phyloP scores from a whole-genome alignment of 2,113 vertebrate genomes.

The Peromyscus polionotus region DNA sequence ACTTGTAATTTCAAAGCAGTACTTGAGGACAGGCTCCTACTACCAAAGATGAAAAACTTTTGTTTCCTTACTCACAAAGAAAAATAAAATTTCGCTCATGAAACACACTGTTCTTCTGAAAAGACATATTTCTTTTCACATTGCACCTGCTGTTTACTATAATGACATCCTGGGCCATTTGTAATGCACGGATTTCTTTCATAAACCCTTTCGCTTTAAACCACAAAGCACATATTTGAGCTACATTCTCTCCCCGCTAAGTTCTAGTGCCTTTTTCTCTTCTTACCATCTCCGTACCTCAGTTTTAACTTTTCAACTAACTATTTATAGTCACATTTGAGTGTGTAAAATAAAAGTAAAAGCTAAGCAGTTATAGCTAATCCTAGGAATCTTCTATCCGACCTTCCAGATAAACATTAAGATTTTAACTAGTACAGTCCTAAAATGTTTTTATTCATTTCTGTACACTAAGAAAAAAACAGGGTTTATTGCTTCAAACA shows the following conservation, averaged over 20 bases:
- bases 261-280: not conserved
- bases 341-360: conserved; percentile 45
- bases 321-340: not conserved
- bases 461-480: not conserved
- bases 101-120: not conserved
- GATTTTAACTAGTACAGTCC: conserved; percentile 1
- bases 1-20: conserved; percentile 12
- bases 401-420: not conserved
- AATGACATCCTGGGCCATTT: not conserved
- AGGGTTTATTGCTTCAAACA: not conserved
- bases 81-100: not conserved
- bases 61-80: not conserved
- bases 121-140: not conserved
- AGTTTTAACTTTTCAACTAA: conserved; percentile 44
- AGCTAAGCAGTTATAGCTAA: not conserved
- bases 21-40: not conserved
- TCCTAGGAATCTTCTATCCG: not conserved
- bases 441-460: conserved; percentile 42
- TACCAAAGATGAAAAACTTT: not conserved
- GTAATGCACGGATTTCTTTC: not conserved
- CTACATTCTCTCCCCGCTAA: not conserved
- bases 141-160: not conserved
- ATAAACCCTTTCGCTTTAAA: not conserved
- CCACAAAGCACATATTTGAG: not conserved
- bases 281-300: not conserved